Evolutionary conservation across 2,113 vertebrate species (phyloP), one percentile per base, ranked within the genome.

Genomic region (Oryctolagus cuniculus): DNA sequence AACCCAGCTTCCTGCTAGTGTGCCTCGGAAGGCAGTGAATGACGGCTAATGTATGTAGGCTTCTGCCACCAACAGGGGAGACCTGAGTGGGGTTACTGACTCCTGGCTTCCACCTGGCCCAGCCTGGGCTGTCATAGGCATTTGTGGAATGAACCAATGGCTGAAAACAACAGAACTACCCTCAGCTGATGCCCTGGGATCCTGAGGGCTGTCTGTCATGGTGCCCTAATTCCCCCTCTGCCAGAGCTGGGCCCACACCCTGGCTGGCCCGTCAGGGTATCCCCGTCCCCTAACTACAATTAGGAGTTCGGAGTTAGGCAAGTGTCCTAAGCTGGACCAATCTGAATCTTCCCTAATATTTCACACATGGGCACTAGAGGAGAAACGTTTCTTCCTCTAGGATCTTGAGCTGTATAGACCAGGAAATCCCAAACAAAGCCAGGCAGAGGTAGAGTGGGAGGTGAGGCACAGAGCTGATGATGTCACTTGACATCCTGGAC

Each of bases 341-440:
- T 22, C 27, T 78, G 75, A 84, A 89, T 75, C 66, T 73, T 93
- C 58, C 34, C 77, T 89, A 80, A 94, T 24, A 94, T 89, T 66
- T 79, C 64, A 55, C 66, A 63, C 25, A 16, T 38, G 55, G 21
- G 31, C 8, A 36, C 29, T 74, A 44, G 64, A 66, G 87, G 29
- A 61, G 12, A 95, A 95, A 55, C 61, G 13, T 31, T 49, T 61
- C 73, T 82, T 89, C n/a, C 53, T 79, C 38, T 25, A 75, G 34
- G 51, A 73, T 66, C 29, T 34, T 94, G 25, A 96, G n/a, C 31
- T 87, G 1, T 55, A 69, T 81, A 95, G 36, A 85, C 25, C 87
- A 74, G 17, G 16, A 90, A 89, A n/a, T 6, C 34, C 58, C 66
- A 53, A 51, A 90, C 34, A 74, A 85, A 93, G 51, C 25, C 66